Evolutionary conservation across 2,797 vertebrate species (phyloP), one percentile per base, ranked within the genome.

Genomic region (Microchirus variegatus): DNA sequence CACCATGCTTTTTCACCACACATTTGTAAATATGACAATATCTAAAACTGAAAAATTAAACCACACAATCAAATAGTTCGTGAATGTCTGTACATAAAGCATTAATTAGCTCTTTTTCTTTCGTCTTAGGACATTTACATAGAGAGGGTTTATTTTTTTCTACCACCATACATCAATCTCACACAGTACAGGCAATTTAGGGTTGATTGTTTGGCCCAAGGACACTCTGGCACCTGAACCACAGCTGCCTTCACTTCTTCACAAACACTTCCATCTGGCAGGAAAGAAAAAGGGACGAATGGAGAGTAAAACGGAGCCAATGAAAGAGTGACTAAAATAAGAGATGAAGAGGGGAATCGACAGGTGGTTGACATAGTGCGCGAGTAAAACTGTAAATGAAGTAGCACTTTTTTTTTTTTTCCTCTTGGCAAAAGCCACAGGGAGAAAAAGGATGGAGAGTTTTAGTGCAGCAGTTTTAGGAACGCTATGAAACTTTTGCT

Each of bases 11-110:
- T 73, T 55, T 61, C 55, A 43, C 43, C 40, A 55, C 67, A 69
- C 69, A 71, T 72, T 77, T 31, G 57, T 45, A 66, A 67, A 60
- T 51, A 62, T 66, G 31, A 40, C n/a, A 62, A 67, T 62, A 73
- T 73, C 50, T 62, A 53, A 68, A 58, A 53, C 43, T 56, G 61
- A 73, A 57, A 19, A 13, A 63, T 48, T 49, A 59, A 53, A 52
- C 1, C 10, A 16, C n/a, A 17, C 1, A 16, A 16, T 17, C 15
- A 44, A 44, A 44, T 1, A 9, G 2, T 42, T 31, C 8, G 31
- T 31, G 31, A 31, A 31, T 31, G 7, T 8, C 31, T 31, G 31
- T 31, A 31, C 8, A 31, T 31, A 31, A 6, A 31, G 31, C 31
- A 6, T 31, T 4, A 31, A 6, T 8, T 31, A 31, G 31, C 31